Evolutionary conservation across 2,797 vertebrate species (phyloP), one percentile per base, ranked within the genome.

Genomic region (Peromyscus aztecus): DNA sequence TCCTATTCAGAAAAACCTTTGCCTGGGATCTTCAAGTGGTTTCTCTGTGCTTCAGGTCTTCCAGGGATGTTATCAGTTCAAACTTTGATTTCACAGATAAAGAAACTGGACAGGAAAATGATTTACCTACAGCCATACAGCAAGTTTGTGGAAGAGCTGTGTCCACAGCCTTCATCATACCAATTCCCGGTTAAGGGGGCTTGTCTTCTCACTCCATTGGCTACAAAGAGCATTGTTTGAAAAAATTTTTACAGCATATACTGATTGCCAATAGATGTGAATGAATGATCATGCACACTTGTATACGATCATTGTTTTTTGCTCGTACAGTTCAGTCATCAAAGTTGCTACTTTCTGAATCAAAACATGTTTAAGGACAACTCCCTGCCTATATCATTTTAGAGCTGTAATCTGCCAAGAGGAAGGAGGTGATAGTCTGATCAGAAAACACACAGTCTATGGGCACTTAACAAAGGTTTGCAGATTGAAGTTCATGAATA

Each of bases 81-180:
- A 91, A 89, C 52, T 86, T 94, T 17, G 37, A 63, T 82, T 96
- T 95, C 80, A 82, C 52, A 91, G 16, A 89, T 87, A 83, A 90
- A 49, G 37, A 82, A 82, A 52, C 37, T 46, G 55, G 16, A 37
- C 46, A 89, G 27, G 43, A 86, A 91, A 93, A 12, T 40, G 24
- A 46, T 91, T 92, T 96, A 85, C 11, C 43, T 73, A 52, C 43
- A 17, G 24, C 57, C 61, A 24, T 34, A 89, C 14, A 94, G 40
- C 63, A 69, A 83, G 55, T 86, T 49, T 87, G 40, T 94, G 37
- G 23, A 85, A 96, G 43, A 93, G 37, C 49, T 81, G 19, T 31
- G 61, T 86, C 34, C 61, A 93, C 43, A 89, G n/a, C 34, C 16
- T 46, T 61, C 3, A 3, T 63, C 19, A 65, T 76, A 52, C 43